These are phyloP conservation scores for Onchidella celtica DNA, from an alignment of 2,888 invertebrate genomes.

Conservation along the genomic window DNA sequence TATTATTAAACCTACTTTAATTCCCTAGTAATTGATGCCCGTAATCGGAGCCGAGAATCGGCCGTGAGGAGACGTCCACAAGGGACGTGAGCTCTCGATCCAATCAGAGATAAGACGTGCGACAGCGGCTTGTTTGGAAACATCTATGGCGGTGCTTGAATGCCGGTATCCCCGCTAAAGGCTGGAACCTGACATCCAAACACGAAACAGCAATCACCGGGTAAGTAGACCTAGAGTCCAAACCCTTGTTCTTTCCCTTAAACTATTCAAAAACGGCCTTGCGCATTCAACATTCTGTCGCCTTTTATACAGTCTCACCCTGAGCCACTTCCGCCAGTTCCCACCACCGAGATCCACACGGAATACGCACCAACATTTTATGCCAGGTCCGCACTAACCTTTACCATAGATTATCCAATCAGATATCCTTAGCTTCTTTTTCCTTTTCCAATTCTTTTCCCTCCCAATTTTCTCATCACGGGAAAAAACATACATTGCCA, in stretches of 20 bases:
- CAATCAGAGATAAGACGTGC: conserved; percentile 37
- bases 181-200: conserved; percentile 28
- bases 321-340: not conserved
- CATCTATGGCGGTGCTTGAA: conserved; percentile 3
- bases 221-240: conserved; percentile 14
- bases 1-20: conserved; percentile 46
- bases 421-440: not conserved
- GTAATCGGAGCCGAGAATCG: conserved; percentile 45
- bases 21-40: conserved; percentile 44
- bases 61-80: conserved; percentile 28
- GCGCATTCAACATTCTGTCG: not conserved
- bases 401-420: not conserved
- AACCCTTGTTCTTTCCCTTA: not conserved
- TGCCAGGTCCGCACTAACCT: not conserved
- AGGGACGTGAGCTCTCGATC: conserved; percentile 28
- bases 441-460: too few relatives aligned
- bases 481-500: not conserved
- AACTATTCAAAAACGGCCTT: not conserved
- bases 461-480: not conserved
- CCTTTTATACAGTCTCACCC: not conserved
- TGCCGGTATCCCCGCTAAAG: not conserved
- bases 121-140: conserved; percentile 31
- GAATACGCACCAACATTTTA: not conserved
- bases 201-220: conserved; percentile 41
- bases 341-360: not conserved